Evolutionary conservation across 2,113 vertebrate species (phyloP).

Genomic region (Sitta europaea): DNA sequence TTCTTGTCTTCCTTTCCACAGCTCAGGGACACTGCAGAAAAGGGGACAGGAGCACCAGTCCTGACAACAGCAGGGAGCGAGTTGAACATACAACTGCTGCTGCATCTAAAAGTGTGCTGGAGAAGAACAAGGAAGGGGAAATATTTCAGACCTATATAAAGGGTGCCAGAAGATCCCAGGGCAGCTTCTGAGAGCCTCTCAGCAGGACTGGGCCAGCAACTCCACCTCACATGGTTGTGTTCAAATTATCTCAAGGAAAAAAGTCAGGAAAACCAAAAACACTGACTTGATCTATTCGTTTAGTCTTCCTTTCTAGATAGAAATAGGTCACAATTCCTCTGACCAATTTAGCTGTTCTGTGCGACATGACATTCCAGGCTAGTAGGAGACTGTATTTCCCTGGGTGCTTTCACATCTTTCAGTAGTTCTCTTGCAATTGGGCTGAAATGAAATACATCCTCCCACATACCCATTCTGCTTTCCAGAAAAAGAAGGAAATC

Average conservation of each 20-base stretch:
- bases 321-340: background rate
- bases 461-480: background rate
- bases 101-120: background rate
- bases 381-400: background rate
- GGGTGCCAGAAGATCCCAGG: background rate
- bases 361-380: background rate
- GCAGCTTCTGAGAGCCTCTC: background rate
- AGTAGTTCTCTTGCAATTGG: background rate
- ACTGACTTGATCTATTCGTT: background rate
- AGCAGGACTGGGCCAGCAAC: background rate
- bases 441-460: background rate
- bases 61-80: background rate
- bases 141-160: background rate
- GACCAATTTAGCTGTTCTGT: background rate
- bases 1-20: background rate
- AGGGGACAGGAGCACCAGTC: background rate
- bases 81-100: background rate
- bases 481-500: background rate
- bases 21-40: background rate
- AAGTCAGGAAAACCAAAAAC: background rate
- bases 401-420: background rate
- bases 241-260: background rate
- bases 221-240: fast-evolving
- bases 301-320: background rate
- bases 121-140: background rate